phyloP scores from a whole-genome alignment of 2,113 vertebrate species.

The Poeciliopsis occidentalis region DNA sequence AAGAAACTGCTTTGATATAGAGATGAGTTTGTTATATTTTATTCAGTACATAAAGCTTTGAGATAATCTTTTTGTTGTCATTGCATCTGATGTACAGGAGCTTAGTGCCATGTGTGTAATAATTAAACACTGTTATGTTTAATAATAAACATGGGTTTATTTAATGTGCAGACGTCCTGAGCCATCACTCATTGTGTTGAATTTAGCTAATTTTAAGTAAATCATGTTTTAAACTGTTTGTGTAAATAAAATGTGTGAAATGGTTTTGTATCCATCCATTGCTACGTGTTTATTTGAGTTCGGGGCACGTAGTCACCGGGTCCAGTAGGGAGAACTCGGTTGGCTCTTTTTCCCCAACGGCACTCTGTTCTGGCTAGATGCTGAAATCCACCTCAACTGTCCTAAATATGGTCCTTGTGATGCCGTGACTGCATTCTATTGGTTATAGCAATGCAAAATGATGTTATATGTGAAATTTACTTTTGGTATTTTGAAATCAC shows the following conservation, averaged over 20 bases:
- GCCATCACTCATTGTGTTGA: no score
- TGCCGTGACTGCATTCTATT: neutral
- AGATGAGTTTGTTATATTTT: neutral
- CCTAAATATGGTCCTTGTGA: neutral
- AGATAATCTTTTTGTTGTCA: neutral
- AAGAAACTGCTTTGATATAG: constrained; percentile 11
- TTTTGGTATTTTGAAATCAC: neutral
- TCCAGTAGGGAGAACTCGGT: neutral
- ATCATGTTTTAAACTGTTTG: neutral
- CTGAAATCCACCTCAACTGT: neutral
- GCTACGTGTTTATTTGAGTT: neutral
- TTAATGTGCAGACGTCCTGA: no score
- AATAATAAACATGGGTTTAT: no score
- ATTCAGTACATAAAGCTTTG: neutral
- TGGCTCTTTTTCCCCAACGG: neutral
- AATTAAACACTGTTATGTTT: neutral
- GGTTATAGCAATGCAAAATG: neutral
- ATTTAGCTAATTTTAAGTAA: no score
- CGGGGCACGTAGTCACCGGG: neutral
- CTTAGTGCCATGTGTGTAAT: neutral
- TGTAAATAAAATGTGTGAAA: neutral
- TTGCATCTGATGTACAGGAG: neutral
- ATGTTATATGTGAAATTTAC: neutral
- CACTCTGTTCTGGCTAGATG: neutral
- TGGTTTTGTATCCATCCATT: neutral